A percentile compares a stretch with the other conserved stretches of the same genome.
Evolutionary conservation across 1,140 invertebrate genomes (phyloP).

Genomic region (Mactra quadrangularis): DNA sequence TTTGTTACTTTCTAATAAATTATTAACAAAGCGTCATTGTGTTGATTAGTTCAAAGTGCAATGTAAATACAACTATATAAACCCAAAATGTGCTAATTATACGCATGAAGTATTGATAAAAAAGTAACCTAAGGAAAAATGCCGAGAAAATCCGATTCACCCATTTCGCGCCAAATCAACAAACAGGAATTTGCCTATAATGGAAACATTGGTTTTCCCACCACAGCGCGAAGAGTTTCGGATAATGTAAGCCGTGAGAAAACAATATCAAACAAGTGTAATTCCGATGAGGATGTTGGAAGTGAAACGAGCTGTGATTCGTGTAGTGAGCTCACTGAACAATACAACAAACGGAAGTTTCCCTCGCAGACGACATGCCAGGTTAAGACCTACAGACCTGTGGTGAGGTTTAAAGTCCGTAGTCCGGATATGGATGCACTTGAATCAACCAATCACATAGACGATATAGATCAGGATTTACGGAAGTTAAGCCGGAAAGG

Average conservation of each 20-base stretch:
- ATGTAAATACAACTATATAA: no score
- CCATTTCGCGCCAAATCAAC: background rate
- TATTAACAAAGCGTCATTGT: no score
- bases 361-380: background rate
- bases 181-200: slow-evolving; percentile 16
- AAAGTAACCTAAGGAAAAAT: slow-evolving; percentile 33
- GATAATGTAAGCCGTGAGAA: slow-evolving; percentile 8
- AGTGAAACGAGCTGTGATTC: slow-evolving; percentile 49
- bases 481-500: slow-evolving; percentile 70
- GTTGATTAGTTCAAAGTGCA: no score
- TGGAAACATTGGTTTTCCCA: slow-evolving; percentile 49
- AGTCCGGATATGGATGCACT: slow-evolving; percentile 73
- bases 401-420: slow-evolving; percentile 67
- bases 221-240: background rate
- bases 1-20: no score
- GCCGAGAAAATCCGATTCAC: slow-evolving; percentile 26
- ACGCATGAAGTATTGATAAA: no score
- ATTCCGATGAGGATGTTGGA: slow-evolving; percentile 5
- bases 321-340: slow-evolving; percentile 43
- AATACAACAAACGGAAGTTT: slow-evolving; percentile 9
- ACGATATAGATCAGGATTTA: slow-evolving; percentile 68
- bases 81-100: no score
- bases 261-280: background rate
- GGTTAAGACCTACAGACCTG: slow-evolving; percentile 26
- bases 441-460: slow-evolving; percentile 56